phyloP scores from a whole-genome alignment of 2,113 vertebrate genomes.

The Polyodon spathula region DNA sequence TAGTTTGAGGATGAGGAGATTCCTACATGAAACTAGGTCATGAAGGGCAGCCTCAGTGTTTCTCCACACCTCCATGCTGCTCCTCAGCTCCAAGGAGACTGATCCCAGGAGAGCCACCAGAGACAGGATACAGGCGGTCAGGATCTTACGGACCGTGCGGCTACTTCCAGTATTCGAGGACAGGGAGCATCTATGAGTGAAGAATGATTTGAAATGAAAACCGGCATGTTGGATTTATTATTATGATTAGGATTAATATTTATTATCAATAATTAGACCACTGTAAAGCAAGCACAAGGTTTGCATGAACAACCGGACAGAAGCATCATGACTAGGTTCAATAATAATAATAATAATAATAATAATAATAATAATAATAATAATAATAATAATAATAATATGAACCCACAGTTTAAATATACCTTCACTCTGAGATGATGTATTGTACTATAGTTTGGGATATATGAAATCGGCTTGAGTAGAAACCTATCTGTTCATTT shows the following conservation, averaged over 20 bases:
- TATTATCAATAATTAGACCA: not conserved
- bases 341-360: not conserved
- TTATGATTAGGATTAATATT: not conserved
- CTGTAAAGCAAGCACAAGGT: not conserved
- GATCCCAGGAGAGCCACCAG: constrained; percentile 62
- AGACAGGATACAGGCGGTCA: constrained; percentile 58
- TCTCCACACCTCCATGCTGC: constrained; percentile 48
- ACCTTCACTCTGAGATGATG: too few species aligned
- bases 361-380: not conserved
- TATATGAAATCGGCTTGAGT: too few species aligned
- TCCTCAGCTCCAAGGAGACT: constrained; percentile 55
- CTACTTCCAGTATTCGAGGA: constrained; percentile 32
- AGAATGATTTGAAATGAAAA: not conserved
- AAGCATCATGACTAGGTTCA: not conserved
- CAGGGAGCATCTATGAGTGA: constrained; percentile 38
- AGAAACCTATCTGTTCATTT: too few species aligned
- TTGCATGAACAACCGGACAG: not conserved
- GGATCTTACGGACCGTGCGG: constrained; percentile 53
- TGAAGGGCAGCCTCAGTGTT: constrained; percentile 45
- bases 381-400: not conserved
- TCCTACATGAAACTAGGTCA: constrained; percentile 58
- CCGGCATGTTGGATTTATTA: not conserved
- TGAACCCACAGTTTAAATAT: not conserved
- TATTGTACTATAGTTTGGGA: too few species aligned
- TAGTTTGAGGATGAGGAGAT: constrained; percentile 35